These are phyloP conservation scores for Cassiopea xamachana DNA, from an alignment of 30 jellyfish, hydroid and myxozoan genomes.

Conservation along the genomic window DNA sequence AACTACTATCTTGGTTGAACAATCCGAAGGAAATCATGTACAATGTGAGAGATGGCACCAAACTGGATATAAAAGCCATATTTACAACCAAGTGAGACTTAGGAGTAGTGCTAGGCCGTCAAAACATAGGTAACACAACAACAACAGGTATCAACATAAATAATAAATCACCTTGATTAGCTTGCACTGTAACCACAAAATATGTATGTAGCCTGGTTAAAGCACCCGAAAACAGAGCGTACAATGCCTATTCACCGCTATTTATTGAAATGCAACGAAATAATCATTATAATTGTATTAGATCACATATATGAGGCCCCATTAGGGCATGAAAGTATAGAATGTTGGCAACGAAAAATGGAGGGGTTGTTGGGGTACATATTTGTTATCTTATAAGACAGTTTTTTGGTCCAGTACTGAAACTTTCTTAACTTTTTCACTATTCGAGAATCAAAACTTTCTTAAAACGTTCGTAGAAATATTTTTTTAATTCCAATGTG, in stretches of 20 bases:
- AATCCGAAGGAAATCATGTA: conserved; percentile 63
- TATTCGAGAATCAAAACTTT: background rate
- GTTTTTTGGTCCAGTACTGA: background rate
- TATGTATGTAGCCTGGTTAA: too few species aligned
- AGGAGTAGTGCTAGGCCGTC: background rate
- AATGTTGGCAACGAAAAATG: too few species aligned
- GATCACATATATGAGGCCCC: too few species aligned
- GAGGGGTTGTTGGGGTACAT: too few species aligned
- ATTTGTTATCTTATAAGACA: too few species aligned
- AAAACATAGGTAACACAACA: conserved; percentile 11
- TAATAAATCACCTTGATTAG: background rate
- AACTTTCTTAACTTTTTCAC: background rate
- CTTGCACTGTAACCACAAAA: background rate
- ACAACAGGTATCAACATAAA: conserved; percentile 5
- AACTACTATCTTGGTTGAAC: conserved; percentile 25
- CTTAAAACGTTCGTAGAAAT: too few species aligned
- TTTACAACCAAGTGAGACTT: background rate
- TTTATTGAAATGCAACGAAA: too few species aligned
- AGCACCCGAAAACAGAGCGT: too few species aligned
- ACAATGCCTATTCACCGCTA: too few species aligned
- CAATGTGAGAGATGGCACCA: conserved; percentile 55
- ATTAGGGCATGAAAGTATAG: too few species aligned
- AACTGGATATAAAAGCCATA: background rate
- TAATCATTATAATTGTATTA: too few species aligned
- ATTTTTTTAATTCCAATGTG: too few species aligned